Percentiles rank a stretch among this genome's conserved stretches.
These are phyloP conservation scores for Eurystomus gularis DNA, from an alignment of 2,113 vertebrate genomes.

Conservation along the genomic window DNA sequence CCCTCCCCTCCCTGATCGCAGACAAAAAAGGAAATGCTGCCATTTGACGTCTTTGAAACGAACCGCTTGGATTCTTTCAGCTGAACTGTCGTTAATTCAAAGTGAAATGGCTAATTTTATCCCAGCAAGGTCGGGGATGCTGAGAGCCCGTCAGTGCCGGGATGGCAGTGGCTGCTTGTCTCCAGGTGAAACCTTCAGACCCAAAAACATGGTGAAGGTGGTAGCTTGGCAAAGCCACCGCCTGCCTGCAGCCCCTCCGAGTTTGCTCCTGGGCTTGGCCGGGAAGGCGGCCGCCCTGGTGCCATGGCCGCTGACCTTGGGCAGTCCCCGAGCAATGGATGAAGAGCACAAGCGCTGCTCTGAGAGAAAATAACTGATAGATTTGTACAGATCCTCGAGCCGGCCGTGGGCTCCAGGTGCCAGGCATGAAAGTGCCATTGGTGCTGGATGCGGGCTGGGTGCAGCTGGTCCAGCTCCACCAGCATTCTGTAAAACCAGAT, in stretches of 20 bases:
- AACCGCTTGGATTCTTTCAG: not conserved
- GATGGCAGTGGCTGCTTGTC: not conserved
- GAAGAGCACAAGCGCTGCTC: not conserved
- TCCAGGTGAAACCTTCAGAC: not conserved
- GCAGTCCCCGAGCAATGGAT: rapidly evolving
- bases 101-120: slow-evolving; percentile 42
- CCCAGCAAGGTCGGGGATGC: slow-evolving; percentile 8
- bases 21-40: slow-evolving; percentile 7
- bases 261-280: rapidly evolving
- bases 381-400: not conserved
- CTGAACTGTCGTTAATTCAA: not conserved
- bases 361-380: rapidly evolving
- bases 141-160: not conserved
- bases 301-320: not conserved
- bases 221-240: not conserved
- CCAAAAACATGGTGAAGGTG: rapidly evolving
- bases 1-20: not conserved
- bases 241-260: not conserved
- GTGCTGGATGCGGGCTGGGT: not conserved
- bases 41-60: not conserved
- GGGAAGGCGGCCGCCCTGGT: rapidly evolving
- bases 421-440: not conserved
- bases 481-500: not conserved
- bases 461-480: no score
- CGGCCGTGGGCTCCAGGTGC: not conserved